These are phyloP conservation scores for Chroicocephalus ridibundus DNA, from an alignment of 2,113 vertebrate species.

Conservation along the genomic window DNA sequence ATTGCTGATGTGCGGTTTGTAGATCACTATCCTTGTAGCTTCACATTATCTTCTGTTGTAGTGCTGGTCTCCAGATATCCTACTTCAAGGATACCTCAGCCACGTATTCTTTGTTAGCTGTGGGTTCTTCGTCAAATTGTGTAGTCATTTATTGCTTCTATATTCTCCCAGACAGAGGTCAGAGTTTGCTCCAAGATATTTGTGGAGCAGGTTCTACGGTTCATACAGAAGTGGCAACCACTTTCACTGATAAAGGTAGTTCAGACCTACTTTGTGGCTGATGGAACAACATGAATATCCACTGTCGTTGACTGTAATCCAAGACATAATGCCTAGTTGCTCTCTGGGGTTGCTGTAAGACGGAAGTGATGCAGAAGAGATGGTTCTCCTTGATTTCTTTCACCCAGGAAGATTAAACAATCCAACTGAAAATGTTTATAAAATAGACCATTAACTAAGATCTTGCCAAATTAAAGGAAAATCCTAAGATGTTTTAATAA, in stretches of 20 bases:
- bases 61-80: background rate
- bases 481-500: slow-evolving; percentile 49
- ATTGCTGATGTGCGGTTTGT: background rate
- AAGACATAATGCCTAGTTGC: background rate
- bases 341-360: background rate
- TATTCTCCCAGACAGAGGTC: background rate
- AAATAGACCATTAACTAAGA: slow-evolving; percentile 23
- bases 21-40: background rate
- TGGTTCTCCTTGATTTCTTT: background rate
- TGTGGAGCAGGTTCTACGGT: background rate
- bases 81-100: background rate
- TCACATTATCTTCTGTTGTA: background rate
- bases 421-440: background rate
- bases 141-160: background rate
- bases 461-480: slow-evolving; percentile 44
- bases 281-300: background rate
- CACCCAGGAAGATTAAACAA: background rate
- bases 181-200: background rate
- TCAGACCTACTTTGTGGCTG: background rate
- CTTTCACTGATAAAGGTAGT: background rate
- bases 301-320: accelerated
- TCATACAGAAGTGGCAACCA: background rate
- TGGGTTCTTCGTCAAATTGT: background rate
- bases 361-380: background rate
- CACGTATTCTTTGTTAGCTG: background rate